phyloP scores from a whole-genome alignment of 2,797 vertebrate genomes.

The Hypotaenidia philippensis region DNA sequence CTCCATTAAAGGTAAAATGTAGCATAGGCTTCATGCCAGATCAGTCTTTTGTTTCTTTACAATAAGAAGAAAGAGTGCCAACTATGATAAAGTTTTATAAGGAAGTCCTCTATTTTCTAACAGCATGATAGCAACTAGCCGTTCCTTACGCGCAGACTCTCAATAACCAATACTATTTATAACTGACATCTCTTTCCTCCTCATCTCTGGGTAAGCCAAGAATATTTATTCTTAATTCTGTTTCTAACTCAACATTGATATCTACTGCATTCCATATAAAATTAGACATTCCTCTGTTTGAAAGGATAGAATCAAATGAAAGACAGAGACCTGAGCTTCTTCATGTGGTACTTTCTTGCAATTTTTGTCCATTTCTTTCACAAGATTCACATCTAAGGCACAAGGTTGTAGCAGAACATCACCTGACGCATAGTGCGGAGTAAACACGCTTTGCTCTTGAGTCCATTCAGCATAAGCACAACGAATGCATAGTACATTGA shows the following conservation, averaged over 20 bases:
- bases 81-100: slow-evolving; percentile 40
- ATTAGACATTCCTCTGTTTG: background rate
- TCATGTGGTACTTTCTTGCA: background rate
- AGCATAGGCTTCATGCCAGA: slow-evolving; percentile 15
- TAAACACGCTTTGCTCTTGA: background rate
- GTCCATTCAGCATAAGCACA: background rate
- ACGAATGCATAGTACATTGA: background rate
- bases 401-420: background rate
- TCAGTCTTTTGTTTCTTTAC: slow-evolving; percentile 56
- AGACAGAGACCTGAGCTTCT: background rate
- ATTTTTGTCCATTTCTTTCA: background rate
- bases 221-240: background rate
- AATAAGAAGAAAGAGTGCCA: slow-evolving; percentile 32
- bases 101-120: slow-evolving; percentile 41
- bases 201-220: background rate
- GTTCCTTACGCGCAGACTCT: background rate
- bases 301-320: slow-evolving; percentile 13
- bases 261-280: slow-evolving; percentile 12
- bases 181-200: background rate
- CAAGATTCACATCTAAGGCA: background rate
- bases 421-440: background rate
- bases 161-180: background rate
- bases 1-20: slow-evolving; percentile 43
- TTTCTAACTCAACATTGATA: background rate
- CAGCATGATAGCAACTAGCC: background rate